A percentile compares a stretch with the other conserved stretches of the same genome.
Evolutionary conservation across 2,888 invertebrate genomes (phyloP).

Genomic region (Sylvicola cinctus): DNA sequence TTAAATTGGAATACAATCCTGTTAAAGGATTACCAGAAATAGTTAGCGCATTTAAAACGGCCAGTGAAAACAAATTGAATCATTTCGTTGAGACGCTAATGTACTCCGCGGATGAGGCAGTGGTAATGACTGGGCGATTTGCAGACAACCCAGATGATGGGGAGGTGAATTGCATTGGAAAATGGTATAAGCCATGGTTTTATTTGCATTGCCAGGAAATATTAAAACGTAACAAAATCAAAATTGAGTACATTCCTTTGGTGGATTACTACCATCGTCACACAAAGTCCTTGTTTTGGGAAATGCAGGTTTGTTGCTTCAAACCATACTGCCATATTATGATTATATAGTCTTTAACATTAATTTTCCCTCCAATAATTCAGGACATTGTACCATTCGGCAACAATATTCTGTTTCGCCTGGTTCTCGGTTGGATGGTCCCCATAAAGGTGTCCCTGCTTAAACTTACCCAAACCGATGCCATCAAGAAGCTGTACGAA

Average conservation of each 20-base stretch:
- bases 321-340: neutral
- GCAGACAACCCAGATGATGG: too few species aligned
- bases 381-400: conserved; percentile 71
- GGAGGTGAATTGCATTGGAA: conserved; percentile 49
- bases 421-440: conserved; percentile 57
- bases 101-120: conserved; percentile 41
- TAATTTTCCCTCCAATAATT: conserved; percentile 7
- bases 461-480: conserved; percentile 53
- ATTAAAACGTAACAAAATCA: conserved; percentile 18
- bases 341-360: neutral
- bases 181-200: conserved; percentile 71
- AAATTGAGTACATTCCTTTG: conserved; percentile 51
- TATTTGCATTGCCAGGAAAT: conserved; percentile 50
- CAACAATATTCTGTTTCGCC: conserved; percentile 50
- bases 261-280: conserved; percentile 70
- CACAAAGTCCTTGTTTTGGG: conserved; percentile 65
- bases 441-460: conserved; percentile 65
- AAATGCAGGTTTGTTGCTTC: conserved; percentile 37
- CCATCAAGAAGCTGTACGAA: conserved; percentile 49
- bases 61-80: conserved; percentile 26
- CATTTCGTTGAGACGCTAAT: conserved; percentile 59
- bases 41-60: conserved; percentile 28
- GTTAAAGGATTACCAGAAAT: conserved; percentile 33
- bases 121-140: conserved; percentile 45
- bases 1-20: conserved; percentile 45